Evolutionary conservation across 2,113 vertebrate species (phyloP).

Genomic region (rabbit (Oryctolagus cuniculus)): DNA sequence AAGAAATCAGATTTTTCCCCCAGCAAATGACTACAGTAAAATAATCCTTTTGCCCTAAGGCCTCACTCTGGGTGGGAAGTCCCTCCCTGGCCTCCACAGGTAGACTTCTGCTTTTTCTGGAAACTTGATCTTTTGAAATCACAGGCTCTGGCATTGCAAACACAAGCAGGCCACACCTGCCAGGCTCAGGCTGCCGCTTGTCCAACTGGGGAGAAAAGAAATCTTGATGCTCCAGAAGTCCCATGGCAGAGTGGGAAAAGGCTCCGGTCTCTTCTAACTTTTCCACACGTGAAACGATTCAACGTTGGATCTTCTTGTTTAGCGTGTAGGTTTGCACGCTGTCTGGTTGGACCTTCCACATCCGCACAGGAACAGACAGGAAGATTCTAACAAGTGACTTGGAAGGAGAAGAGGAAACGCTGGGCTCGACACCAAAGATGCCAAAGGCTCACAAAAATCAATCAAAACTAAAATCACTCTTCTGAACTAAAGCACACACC

Average conservation of each 20-base stretch:
- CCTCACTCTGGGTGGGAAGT: conserved; percentile 62
- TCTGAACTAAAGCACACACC: not conserved
- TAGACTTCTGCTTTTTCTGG: conserved; percentile 69
- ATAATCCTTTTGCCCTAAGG: conserved; percentile 45
- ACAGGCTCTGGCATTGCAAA: not conserved
- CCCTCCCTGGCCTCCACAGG: conserved; percentile 50
- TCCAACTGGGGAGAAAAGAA: not conserved
- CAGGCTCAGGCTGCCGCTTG: conserved; percentile 54
- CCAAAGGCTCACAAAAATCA: not conserved
- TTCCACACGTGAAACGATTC: not conserved
- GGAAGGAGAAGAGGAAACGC: not conserved
- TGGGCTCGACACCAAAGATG: not conserved
- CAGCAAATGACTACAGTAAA: not conserved
- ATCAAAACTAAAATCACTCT: not conserved
- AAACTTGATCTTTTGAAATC: conserved; percentile 65
- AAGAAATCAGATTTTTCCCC: conserved; percentile 44
- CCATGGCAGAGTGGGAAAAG: not conserved
- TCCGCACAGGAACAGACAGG: not conserved
- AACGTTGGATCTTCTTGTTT: conserved; percentile 11
- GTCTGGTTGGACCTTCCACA: not conserved
- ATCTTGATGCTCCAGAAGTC: not conserved
- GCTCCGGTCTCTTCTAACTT: not conserved
- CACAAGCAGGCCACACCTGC: not conserved
- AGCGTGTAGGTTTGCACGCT: not conserved
- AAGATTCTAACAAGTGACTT: not conserved